Evolutionary conservation across 2,113 vertebrate species (phyloP).

Genomic region (Shinisaurus crocodilurus): DNA sequence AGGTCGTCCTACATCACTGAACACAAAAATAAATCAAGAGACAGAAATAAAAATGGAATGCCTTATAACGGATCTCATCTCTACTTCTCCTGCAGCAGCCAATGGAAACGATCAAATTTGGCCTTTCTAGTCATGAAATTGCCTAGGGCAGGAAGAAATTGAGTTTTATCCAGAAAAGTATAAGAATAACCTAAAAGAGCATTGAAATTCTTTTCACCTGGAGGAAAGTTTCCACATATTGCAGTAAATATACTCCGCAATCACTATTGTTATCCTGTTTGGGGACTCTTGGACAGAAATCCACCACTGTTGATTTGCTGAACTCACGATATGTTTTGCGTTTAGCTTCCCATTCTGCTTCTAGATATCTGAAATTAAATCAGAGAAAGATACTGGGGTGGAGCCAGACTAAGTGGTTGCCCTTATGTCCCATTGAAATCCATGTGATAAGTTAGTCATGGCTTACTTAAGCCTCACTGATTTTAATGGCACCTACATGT

Average conservation of each 20-base stretch:
- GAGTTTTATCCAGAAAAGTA: neutral
- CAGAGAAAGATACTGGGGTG: constrained; percentile 1
- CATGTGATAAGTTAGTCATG: neutral
- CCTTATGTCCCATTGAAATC: neutral
- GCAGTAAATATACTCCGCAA: constrained; percentile 94
- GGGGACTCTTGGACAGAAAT: constrained; percentile 89
- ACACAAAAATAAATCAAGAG: neutral
- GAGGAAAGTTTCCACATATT: constrained; percentile 95
- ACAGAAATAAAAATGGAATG: neutral
- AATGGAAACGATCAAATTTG: neutral
- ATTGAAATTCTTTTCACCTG: constrained; percentile 79
- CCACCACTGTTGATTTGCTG: constrained; percentile 83
- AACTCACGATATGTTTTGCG: constrained; percentile 84
- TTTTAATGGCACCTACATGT: neutral
- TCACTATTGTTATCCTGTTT: constrained; percentile 97
- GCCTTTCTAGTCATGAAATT: neutral
- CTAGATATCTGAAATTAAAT: constrained; percentile 86
- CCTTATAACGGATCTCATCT: neutral
- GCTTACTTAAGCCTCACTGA: neutral
- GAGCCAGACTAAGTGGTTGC: neutral
- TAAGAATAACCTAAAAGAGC: neutral
- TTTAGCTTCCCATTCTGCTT: constrained; percentile 92
- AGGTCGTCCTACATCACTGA: neutral
- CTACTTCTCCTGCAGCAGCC: neutral
- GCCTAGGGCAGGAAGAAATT: neutral